Evolutionary conservation across 2,113 vertebrate species (phyloP).

Genomic region (Cnemophilus loriae): DNA sequence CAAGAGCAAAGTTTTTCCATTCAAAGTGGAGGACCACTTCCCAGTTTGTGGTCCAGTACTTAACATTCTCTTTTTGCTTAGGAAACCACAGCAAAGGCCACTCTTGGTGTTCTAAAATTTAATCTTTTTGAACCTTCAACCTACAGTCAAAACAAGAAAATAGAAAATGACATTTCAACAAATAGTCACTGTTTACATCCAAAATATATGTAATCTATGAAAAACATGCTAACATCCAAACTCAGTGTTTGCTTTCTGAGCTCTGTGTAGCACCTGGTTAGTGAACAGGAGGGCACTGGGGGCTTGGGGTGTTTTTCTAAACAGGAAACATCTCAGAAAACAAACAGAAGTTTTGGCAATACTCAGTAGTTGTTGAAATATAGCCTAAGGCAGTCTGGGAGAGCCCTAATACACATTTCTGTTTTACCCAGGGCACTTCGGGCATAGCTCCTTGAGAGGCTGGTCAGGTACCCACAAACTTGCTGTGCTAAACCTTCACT

Average conservation of each 20-base stretch:
- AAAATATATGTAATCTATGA: background rate
- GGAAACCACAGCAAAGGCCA: background rate
- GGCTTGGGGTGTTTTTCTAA: background rate
- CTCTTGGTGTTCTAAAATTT: background rate
- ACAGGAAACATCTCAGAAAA: background rate
- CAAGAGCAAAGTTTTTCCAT: background rate
- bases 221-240: background rate
- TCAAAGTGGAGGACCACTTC: background rate
- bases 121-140: background rate
- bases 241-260: background rate
- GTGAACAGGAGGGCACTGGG: background rate
- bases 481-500: background rate
- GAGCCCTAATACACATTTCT: background rate
- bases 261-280: background rate
- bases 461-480: background rate
- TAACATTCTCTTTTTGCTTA: background rate
- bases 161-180: background rate
- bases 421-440: background rate
- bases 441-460: background rate
- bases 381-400: background rate
- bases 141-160: slow-evolving; percentile 4
- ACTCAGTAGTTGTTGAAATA: background rate
- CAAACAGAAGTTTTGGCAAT: background rate
- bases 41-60: background rate
- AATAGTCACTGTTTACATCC: background rate